These are phyloP conservation scores for Epinotia nisella DNA, from an alignment of 2,888 invertebrate genomes.

Conservation along the genomic window DNA sequence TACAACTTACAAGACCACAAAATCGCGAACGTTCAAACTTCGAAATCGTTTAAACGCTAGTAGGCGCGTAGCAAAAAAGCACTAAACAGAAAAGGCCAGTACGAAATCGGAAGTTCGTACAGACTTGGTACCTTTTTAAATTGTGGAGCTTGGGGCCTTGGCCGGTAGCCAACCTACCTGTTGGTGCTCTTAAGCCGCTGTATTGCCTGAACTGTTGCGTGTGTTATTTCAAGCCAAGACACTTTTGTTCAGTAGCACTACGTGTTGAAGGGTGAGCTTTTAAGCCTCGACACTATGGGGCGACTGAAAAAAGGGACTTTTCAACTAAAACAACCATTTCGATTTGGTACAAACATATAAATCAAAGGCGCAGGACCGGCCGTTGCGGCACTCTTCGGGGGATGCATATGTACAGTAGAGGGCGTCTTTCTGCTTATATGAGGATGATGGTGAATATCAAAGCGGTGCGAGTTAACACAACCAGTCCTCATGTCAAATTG, in stretches of 20 bases:
- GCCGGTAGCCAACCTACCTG: conserved; percentile 79
- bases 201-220: conserved; percentile 61
- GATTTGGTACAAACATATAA: too few species aligned
- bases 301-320: background rate
- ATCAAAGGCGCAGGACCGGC: too few species aligned
- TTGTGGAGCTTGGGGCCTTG: conserved; percentile 53
- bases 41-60: conserved; percentile 58
- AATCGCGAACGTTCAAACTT: conserved; percentile 47
- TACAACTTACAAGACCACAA: background rate
- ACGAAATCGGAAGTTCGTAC: background rate
- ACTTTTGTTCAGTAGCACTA: conserved; percentile 14
- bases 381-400: too few species aligned
- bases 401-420: too few species aligned
- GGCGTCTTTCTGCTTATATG: too few species aligned
- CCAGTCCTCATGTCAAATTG: too few species aligned
- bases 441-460: too few species aligned
- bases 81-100: background rate
- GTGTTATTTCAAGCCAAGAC: conserved; percentile 39
- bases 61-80: conserved; percentile 64
- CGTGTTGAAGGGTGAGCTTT: conserved; percentile 9
- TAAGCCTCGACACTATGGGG: background rate
- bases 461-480: too few species aligned
- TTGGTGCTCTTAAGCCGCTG: conserved; percentile 68
- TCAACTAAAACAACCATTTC: too few species aligned
- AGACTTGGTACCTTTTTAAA: background rate